phyloP scores from a whole-genome alignment of 1,140 invertebrate species.

The Zaprionus davidi region DNA sequence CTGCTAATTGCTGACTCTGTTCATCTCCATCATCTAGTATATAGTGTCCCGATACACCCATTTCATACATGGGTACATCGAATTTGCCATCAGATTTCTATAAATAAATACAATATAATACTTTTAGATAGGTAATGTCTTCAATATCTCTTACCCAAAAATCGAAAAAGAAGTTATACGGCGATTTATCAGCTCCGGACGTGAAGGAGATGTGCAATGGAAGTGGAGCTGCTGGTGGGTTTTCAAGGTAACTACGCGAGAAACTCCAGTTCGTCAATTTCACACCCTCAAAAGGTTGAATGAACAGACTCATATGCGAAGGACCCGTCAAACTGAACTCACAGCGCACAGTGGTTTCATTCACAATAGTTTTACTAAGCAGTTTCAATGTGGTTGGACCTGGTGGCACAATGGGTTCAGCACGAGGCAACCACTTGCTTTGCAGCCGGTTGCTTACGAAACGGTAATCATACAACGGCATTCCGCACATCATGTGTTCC shows the following conservation, averaged over 20 bases:
- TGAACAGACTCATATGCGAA: slow-evolving; percentile 89
- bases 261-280: slow-evolving; percentile 88
- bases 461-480: slow-evolving; percentile 89
- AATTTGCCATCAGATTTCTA: slow-evolving; percentile 82
- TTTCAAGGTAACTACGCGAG: slow-evolving; percentile 84
- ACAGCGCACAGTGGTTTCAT: slow-evolving; percentile 37
- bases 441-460: slow-evolving; percentile 40
- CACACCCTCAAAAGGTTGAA: slow-evolving; percentile 87
- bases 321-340: slow-evolving; percentile 86
- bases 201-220: slow-evolving; percentile 89
- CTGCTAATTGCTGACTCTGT: slow-evolving; percentile 13
- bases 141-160: slow-evolving; percentile 1
- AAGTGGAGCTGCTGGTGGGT: slow-evolving; percentile 85
- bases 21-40: slow-evolving; percentile 40
- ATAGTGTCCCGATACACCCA: slow-evolving; percentile 54
- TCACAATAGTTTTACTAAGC: slow-evolving; percentile 51
- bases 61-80: slow-evolving; percentile 40
- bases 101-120: slow-evolving; percentile 12
- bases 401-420: slow-evolving; percentile 47
- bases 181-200: slow-evolving; percentile 86
- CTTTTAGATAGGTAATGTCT: neutral
- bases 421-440: slow-evolving; percentile 56
- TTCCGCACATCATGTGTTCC: slow-evolving; percentile 89
- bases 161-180: slow-evolving; percentile 55
- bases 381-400: slow-evolving; percentile 33